These are phyloP conservation scores for Chrysochloris asiatica DNA, from an alignment of 2,113 vertebrate genomes.

Conservation along the genomic window DNA sequence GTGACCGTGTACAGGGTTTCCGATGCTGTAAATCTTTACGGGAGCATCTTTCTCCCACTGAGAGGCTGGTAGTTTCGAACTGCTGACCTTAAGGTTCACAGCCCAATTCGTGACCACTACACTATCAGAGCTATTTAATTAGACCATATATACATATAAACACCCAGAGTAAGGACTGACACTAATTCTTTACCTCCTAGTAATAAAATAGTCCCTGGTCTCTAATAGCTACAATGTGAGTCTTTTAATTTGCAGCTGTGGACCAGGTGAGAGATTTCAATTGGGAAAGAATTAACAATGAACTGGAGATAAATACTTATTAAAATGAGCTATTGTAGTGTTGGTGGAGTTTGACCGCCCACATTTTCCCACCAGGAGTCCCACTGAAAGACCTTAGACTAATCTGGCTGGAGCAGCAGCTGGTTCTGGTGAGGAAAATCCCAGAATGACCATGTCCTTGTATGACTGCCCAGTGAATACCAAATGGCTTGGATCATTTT, in stretches of 20 bases:
- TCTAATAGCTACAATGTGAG: constrained; percentile 47
- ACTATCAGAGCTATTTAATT: no score
- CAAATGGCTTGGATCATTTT: constrained; percentile 77
- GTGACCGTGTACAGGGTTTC: no score
- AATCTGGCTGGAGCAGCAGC: constrained; percentile 66
- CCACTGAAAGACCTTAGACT: constrained; percentile 46
- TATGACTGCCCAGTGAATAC: constrained; percentile 78
- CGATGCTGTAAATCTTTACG: no score
- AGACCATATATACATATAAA: no score
- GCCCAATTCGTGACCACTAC: no score
- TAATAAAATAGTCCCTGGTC: constrained; percentile 36
- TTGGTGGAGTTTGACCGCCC: not conserved
- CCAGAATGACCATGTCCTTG: constrained; percentile 75
- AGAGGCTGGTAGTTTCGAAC: no score
- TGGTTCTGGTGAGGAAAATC: constrained; percentile 67
- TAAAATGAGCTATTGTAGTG: not conserved
- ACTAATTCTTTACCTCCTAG: constrained; percentile 6
- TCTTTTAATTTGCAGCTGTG: constrained; percentile 45
- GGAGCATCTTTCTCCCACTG: no score
- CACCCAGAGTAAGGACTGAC: no score
- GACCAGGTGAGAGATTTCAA: constrained; percentile 53
- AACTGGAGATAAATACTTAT: not conserved
- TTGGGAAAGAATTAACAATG: constrained; percentile 40
- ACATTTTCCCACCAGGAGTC: not conserved
- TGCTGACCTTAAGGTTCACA: no score